Percentiles rank a stretch among this genome's conserved stretches.
phyloP scores from a whole-genome alignment of 2,888 invertebrate species.

The Leptopilina drosophilae region DNA sequence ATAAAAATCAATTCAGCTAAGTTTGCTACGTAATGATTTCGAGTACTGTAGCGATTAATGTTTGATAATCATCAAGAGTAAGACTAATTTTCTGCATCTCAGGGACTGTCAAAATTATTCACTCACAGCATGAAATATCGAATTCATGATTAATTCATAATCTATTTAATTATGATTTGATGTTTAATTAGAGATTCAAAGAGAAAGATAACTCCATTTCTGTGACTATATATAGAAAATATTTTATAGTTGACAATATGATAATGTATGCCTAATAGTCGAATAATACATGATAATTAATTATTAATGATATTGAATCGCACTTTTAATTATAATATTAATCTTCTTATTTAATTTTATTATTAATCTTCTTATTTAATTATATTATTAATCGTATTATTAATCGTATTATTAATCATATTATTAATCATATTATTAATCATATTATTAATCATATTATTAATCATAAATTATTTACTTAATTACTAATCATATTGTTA shows the following conservation, averaged over 20 bases:
- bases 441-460: too few relatives aligned
- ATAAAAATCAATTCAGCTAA: not conserved
- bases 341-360: too few relatives aligned
- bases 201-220: not conserved
- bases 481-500: too few relatives aligned
- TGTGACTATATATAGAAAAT: not conserved
- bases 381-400: too few relatives aligned
- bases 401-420: too few relatives aligned
- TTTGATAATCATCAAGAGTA: not conserved
- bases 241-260: not conserved
- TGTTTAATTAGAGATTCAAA: not conserved
- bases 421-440: too few relatives aligned
- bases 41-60: not conserved
- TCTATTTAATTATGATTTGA: not conserved
- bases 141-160: slow-evolving; percentile 1
- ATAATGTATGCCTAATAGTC: too few relatives aligned
- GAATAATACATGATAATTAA: too few relatives aligned
- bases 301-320: too few relatives aligned
- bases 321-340: too few relatives aligned
- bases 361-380: too few relatives aligned
- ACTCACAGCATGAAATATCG: slow-evolving; percentile 5
- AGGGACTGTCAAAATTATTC: slow-evolving; percentile 4
- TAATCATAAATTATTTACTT: too few relatives aligned
- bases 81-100: not conserved
- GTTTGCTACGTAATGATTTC: slow-evolving; percentile 18